Conservation (phyloP, 2,113 vertebrate genomes). For the Catagonus wagneri region DNA sequence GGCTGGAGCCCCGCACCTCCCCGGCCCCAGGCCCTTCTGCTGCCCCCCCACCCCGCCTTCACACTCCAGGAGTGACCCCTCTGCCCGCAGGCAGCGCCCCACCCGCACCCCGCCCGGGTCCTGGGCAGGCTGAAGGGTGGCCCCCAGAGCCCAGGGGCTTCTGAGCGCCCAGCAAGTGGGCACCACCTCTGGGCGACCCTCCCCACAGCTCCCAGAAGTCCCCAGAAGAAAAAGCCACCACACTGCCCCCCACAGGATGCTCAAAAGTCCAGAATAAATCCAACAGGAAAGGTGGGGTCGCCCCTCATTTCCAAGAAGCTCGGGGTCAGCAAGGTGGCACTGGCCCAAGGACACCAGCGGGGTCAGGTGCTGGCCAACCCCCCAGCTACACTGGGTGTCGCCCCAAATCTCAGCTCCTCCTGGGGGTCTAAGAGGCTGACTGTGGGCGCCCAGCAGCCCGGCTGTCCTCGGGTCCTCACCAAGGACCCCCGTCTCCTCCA, state of each 20-base stretch:
- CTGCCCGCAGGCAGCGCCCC: neutral
- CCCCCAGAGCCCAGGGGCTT: neutral
- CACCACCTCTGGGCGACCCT: no score
- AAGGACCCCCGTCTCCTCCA: conserved; percentile 67
- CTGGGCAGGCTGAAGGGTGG: neutral
- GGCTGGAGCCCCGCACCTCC: neutral
- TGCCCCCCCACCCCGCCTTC: neutral
- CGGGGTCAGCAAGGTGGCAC: neutral
- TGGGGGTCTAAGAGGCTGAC: neutral
- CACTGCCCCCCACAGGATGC: neutral
- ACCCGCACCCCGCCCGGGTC: neutral
- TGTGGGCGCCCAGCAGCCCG: neutral
- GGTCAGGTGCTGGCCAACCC: neutral
- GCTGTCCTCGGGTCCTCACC: neutral
- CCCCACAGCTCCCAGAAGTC: neutral
- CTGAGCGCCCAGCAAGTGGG: neutral
- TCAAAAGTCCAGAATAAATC: neutral
- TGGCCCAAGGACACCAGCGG: neutral
- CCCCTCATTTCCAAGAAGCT: neutral
- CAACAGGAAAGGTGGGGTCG: rapidly evolving
- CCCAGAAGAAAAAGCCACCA: neutral
- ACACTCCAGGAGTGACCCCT: neutral
- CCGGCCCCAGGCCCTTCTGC: neutral
- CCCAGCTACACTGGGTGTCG: neutral
- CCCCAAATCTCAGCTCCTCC: neutral